Percentiles rank a stretch among this genome's conserved stretches.
Conservation (phyloP, 2,113 vertebrate species). For the Daboia siamensis region DNA sequence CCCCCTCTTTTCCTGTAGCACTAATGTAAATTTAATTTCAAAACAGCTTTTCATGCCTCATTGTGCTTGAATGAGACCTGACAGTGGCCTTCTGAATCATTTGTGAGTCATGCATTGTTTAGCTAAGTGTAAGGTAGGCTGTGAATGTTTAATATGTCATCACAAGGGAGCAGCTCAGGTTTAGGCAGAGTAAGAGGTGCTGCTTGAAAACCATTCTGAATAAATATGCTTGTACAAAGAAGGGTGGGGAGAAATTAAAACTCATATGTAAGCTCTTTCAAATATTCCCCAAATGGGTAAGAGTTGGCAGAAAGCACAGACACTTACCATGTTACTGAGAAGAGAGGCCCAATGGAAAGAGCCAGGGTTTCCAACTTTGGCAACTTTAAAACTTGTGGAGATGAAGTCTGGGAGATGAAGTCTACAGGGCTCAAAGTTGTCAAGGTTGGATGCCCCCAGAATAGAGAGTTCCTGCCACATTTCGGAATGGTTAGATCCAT, state of each 20-base stretch:
- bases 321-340: not conserved
- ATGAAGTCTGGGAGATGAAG: not conserved
- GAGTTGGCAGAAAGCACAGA: not conserved
- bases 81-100: constrained; percentile 33
- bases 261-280: not conserved
- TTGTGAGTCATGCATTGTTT: constrained; percentile 36
- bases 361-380: not conserved
- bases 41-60: constrained; percentile 54
- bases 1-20: not conserved
- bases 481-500: not conserved
- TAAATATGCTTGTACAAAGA: not conserved
- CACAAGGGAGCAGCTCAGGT: not conserved
- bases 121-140: constrained; percentile 28
- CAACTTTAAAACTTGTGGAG: not conserved
- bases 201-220: not conserved
- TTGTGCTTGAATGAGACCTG: constrained; percentile 48
- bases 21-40: constrained; percentile 48
- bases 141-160: constrained; percentile 14
- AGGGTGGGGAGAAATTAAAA: not conserved
- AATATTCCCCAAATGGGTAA: not conserved
- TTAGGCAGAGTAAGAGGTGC: not conserved
- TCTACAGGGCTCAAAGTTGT: not conserved
- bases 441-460: not conserved
- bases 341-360: not conserved
- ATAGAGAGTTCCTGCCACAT: not conserved